These are phyloP conservation scores for Phocides pigmalion DNA, from an alignment of 1,140 invertebrate species.

Conservation along the genomic window DNA sequence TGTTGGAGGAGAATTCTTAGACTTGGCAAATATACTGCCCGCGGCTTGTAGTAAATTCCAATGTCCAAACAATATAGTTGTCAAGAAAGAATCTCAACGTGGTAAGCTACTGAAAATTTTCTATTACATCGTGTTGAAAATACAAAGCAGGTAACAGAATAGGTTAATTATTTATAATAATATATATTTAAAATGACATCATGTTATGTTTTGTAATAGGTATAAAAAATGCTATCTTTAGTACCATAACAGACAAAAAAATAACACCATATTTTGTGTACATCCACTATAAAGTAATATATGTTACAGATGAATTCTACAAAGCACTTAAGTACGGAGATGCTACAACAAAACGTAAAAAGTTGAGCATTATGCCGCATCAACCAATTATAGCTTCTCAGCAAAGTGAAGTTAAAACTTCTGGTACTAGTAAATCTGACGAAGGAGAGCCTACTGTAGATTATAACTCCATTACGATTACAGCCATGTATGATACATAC, in stretches of 20 bases:
- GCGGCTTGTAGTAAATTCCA: conserved; percentile 41
- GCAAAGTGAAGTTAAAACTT: conserved; percentile 10
- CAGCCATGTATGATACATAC: conserved; percentile 43
- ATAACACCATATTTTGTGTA: no score
- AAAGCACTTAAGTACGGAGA: conserved; percentile 36
- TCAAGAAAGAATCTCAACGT: conserved; percentile 41
- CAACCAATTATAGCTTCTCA: conserved; percentile 5
- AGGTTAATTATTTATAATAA: no score
- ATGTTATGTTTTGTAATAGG: no score
- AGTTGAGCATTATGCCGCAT: conserved; percentile 29
- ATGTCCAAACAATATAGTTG: conserved; percentile 38
- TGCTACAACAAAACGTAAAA: conserved; percentile 33
- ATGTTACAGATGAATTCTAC: conserved; percentile 43
- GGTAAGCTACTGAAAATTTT: conserved; percentile 28
- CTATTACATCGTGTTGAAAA: no score
- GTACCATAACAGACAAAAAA: no score
- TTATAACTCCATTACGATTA: conserved; percentile 28
- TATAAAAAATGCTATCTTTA: no score
- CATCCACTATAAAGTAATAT: neutral
- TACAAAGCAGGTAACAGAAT: no score
- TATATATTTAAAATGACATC: no score
- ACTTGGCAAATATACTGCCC: conserved; percentile 42
- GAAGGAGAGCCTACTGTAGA: neutral
- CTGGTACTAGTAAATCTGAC: neutral
- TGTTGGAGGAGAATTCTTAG: conserved; percentile 1